Base-by-base conservation (phyloP, 1,140 invertebrate genomes). In the Euura lappo region DNA sequence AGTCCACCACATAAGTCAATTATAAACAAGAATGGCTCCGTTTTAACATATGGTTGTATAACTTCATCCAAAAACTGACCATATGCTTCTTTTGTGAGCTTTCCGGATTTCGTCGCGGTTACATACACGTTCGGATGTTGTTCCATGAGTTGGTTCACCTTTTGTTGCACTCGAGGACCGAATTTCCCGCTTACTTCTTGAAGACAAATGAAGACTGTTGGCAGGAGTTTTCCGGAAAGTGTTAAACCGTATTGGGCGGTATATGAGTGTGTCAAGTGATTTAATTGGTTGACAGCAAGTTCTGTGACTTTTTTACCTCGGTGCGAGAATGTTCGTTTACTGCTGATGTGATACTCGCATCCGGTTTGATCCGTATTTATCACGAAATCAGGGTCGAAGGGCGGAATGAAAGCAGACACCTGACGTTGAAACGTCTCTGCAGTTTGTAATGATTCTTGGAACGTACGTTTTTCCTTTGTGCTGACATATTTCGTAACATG, bases 1-100 rank as follows among this genome's bases (percentile, higher is more conserved):
- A 79, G 71, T 10, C 77, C 76, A 66, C 70, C 71, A 74, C 76
- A 79, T 2, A 71, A 75, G 72, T 79, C 78, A 64, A 79, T n/a
- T 3, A 80, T 47, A 44, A 77, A 71, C 42, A 79, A 47, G 69
- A 80, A 79, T 44, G 51, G 46, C 0, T 80, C 69, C 6, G 72
- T 43, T 67, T 69, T 13, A 8, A 78, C 75, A 46, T 77, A 79
- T 0, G 75, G 73, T 44, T 42, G 3, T 28, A 80, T 6, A 28
- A 70, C 13, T 65, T 68, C 72, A 13, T 67, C 60, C 64, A 79
- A 65, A 74, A 64, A 79, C 43, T 72, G 2, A 46, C 44, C 65
- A 65, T 74, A 78, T 44, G 76, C 45, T 4, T 45, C 2, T 45
- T 68, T 72, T 71, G 75, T 65, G 13, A 73, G 42, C 11, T 75